A percentile compares a stretch with the other conserved stretches of the same genome.
Conservation (phyloP, 2,113 vertebrate species). For the Scomber japonicus region DNA sequence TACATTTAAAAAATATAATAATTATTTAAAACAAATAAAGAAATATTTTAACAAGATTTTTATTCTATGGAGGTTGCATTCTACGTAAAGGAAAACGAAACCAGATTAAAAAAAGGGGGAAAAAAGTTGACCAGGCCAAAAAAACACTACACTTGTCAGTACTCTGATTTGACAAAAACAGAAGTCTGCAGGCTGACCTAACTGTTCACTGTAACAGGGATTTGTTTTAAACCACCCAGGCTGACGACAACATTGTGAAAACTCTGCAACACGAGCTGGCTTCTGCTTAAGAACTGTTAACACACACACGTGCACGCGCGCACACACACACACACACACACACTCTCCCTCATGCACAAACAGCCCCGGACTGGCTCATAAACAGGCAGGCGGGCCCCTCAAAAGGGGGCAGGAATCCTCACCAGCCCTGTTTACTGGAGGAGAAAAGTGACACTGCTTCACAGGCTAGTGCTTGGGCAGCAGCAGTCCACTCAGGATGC, state of each 20-base stretch:
- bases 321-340: constrained; percentile 51
- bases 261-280: constrained; percentile 74
- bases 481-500: constrained; percentile 48
- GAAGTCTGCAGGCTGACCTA: constrained; percentile 16
- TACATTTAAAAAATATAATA: not conserved
- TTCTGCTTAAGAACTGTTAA: constrained; percentile 64
- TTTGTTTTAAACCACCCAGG: constrained; percentile 47
- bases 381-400: constrained; percentile 82
- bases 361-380: constrained; percentile 76
- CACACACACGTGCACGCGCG: constrained; percentile 32
- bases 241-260: constrained; percentile 65
- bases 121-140: not conserved
- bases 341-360: constrained; percentile 67
- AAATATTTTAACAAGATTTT: not conserved
- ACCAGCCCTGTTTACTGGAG: constrained; percentile 77
- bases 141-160: not conserved
- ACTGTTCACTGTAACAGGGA: constrained; percentile 21
- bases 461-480: constrained; percentile 60
- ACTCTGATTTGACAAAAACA: constrained; percentile 29
- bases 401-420: constrained; percentile 82
- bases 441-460: constrained; percentile 79
- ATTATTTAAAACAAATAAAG: not conserved
- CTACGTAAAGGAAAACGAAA: not conserved
- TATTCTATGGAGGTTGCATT: not conserved
- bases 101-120: no score